Conservation (phyloP, 2,113 vertebrate genomes). For the Orientallactaga bullata region DNA sequence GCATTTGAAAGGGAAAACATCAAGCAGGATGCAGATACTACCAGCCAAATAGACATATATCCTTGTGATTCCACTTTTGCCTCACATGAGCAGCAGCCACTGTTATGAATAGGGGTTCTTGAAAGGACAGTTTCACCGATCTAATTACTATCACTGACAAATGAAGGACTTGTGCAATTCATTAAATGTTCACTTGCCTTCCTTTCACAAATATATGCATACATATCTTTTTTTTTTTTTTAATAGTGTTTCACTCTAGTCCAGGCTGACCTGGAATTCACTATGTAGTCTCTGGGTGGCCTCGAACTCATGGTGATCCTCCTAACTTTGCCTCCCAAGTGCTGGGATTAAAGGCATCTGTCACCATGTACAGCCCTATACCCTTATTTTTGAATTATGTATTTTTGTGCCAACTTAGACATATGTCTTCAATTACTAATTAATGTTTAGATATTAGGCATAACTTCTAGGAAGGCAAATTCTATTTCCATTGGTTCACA, state of each 20-base stretch:
- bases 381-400: not conserved
- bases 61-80: not conserved
- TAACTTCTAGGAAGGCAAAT: not conserved
- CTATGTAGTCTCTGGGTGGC: too few species aligned
- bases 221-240: too few species aligned
- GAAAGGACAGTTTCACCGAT: not conserved
- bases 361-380: too few species aligned
- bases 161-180: not conserved
- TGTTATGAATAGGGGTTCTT: not conserved
- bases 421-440: not conserved
- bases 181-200: not conserved
- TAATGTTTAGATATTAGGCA: not conserved
- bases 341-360: too few species aligned
- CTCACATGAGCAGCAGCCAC: not conserved
- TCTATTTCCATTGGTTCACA: not conserved
- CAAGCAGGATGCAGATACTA: not conserved
- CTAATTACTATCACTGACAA: constrained; percentile 1
- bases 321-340: too few species aligned
- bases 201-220: not conserved
- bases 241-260: too few species aligned
- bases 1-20: not conserved
- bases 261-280: too few species aligned
- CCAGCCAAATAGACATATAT: not conserved
- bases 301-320: too few species aligned
- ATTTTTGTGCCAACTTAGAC: not conserved